phyloP scores from a whole-genome alignment of 1,140 invertebrate genomes.

The Nasonia giraulti region DNA sequence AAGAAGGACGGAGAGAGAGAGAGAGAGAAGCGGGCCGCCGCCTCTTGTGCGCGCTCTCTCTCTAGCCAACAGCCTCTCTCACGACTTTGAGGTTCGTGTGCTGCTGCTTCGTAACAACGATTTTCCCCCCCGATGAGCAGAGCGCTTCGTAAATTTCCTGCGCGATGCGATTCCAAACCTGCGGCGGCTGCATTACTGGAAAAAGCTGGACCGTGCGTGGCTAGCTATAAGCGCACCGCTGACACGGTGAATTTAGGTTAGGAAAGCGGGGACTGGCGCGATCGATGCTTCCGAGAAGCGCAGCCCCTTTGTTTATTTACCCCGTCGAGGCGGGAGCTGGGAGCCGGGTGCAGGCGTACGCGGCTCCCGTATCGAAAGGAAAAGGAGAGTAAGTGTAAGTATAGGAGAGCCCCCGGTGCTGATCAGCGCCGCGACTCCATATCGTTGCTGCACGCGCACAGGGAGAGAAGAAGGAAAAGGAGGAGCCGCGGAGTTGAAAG shows the following conservation, averaged over 20 bases:
- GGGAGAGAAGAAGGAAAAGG: no score
- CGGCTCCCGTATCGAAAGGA: not conserved
- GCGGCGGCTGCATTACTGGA: no score
- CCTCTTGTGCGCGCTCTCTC: constrained; percentile 12
- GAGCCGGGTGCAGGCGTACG: not conserved
- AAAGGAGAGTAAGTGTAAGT: no score
- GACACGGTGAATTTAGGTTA: constrained; percentile 38
- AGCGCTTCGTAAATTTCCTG: no score
- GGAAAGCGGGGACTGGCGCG: constrained; percentile 12
- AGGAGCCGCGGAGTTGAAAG: no score
- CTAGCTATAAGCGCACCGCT: not conserved
- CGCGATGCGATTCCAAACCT: not conserved
- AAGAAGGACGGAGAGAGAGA: not conserved
- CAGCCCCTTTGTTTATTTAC: constrained; percentile 28
- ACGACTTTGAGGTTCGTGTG: no score
- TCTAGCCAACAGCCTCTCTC: no score
- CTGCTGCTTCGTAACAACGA: not conserved
- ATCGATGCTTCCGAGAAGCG: constrained; percentile 10
- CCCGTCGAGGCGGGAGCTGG: not conserved
- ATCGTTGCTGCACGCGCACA: no score
- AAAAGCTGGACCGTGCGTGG: no score
- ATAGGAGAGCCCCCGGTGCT: no score
- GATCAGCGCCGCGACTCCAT: no score
- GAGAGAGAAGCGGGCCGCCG: constrained; percentile 47
- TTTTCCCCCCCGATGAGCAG: not conserved